Percentiles rank a stretch among this genome's conserved stretches.
Conservation (phyloP, 2,113 vertebrate species). For the Neogobius melanostomus region DNA sequence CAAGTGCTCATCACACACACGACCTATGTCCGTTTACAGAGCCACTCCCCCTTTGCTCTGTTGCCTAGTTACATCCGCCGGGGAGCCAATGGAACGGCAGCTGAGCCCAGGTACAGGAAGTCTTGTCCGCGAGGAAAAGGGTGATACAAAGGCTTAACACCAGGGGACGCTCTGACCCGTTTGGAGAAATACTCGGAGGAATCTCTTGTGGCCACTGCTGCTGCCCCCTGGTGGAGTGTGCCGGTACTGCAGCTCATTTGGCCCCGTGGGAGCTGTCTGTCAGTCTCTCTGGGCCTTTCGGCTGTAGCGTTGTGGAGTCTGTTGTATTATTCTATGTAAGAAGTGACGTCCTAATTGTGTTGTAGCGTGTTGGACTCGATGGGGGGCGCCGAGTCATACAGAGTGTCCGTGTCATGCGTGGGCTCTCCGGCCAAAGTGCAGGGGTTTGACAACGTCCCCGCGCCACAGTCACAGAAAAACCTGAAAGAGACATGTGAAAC, state of each 20-base stretch:
- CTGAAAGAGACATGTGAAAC: constrained; percentile 56
- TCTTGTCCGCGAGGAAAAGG: constrained; percentile 56
- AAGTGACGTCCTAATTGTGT: constrained; percentile 85
- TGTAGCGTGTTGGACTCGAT: constrained; percentile 99
- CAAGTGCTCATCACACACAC: constrained; percentile 88
- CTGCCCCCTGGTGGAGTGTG: constrained; percentile 56
- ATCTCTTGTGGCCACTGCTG: constrained; percentile 64
- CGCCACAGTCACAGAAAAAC: constrained; percentile 99
- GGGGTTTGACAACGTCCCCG: constrained; percentile 97
- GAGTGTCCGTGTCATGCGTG: constrained; percentile 98
- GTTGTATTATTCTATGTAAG: constrained; percentile 28
- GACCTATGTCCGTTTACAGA: constrained; percentile 70
- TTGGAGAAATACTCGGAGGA: constrained; percentile 62
- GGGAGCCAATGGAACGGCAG: constrained; percentile 68
- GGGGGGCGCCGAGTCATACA: constrained; percentile 99
- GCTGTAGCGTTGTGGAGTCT: constrained; percentile 56
- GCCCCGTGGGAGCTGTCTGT: constrained; percentile 55
- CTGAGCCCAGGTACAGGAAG: constrained; percentile 71
- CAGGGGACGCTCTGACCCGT: not conserved
- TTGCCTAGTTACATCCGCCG: constrained; percentile 69
- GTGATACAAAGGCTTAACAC: constrained; percentile 30
- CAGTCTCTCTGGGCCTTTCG: constrained; percentile 64
- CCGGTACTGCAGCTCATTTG: constrained; percentile 36
- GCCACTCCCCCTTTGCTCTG: constrained; percentile 82
- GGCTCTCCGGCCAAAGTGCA: constrained; percentile 99